Evolutionary conservation across 2,113 vertebrate species (phyloP).

Genomic region (Tenrec ecaudatus): DNA sequence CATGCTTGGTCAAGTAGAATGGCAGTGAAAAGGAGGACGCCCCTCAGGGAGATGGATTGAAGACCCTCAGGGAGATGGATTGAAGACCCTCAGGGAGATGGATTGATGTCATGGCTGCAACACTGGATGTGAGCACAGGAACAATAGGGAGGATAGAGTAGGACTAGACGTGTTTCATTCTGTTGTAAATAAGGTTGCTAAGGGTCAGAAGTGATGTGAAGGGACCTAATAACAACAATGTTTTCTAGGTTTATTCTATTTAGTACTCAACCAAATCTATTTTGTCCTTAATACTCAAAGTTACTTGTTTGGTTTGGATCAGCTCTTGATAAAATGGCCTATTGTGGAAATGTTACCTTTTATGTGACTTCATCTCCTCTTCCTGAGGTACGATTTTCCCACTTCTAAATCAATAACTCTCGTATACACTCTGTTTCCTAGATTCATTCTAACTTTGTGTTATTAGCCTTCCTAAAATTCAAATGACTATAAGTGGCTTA

Average conservation of each 20-base stretch:
- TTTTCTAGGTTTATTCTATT: background rate
- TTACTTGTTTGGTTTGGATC: background rate
- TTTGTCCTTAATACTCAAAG: background rate
- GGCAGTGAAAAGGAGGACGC: no score
- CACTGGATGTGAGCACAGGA: no score
- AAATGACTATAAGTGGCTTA: slow-evolving; percentile 78
- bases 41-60: no score
- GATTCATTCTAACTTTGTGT: slow-evolving; percentile 59
- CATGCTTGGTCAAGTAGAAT: no score
- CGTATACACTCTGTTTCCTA: slow-evolving; percentile 59
- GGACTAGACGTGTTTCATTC: no score
- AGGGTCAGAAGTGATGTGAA: no score
- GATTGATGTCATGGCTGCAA: no score
- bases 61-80: no score
- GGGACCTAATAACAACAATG: no score
- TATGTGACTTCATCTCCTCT: background rate
- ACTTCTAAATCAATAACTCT: slow-evolving; percentile 53
- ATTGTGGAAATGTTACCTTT: background rate
- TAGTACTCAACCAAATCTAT: background rate
- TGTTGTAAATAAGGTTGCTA: no score
- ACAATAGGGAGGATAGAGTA: no score
- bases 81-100: no score
- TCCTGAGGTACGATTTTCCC: background rate
- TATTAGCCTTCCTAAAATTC: slow-evolving; percentile 72
- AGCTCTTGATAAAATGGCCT: background rate